Percentiles rank a stretch among this genome's conserved stretches.
phyloP scores from a whole-genome alignment of 2,113 vertebrate species.

The Leucoraja erinaceus region DNA sequence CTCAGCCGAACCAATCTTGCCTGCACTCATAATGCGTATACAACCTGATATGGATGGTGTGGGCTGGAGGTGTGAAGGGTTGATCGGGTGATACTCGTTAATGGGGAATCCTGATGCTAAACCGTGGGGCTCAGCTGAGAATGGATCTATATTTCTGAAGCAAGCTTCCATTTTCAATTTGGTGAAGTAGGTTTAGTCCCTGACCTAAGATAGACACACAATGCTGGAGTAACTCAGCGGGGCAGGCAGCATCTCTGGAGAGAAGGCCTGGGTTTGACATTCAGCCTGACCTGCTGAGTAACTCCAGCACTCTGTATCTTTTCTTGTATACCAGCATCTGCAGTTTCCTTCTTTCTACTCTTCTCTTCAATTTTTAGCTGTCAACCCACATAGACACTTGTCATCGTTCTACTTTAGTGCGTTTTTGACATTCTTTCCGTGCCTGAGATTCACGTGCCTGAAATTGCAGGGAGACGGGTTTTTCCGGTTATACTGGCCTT shows the following conservation, averaged over 20 bases:
- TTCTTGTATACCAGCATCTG: too few relatives aligned
- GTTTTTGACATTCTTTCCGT: background rate
- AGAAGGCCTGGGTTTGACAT: too few relatives aligned
- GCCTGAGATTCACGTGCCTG: background rate
- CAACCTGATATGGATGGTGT: background rate
- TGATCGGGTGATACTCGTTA: background rate
- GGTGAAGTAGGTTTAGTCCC: background rate
- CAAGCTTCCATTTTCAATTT: background rate
- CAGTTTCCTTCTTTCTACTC: too few relatives aligned
- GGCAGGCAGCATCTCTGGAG: too few relatives aligned
- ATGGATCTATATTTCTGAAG: background rate
- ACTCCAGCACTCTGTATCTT: too few relatives aligned
- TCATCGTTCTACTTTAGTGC: background rate
- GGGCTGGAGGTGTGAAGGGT: background rate
- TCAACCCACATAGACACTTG: too few relatives aligned
- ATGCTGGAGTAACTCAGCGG: too few relatives aligned
- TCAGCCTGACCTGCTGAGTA: too few relatives aligned
- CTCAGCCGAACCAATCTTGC: background rate
- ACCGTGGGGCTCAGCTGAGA: background rate
- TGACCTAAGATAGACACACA: too few relatives aligned
- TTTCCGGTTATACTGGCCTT: background rate
- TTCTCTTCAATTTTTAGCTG: too few relatives aligned
- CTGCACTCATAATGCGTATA: background rate
- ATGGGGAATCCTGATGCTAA: background rate
- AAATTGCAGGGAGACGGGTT: background rate